A percentile compares a stretch with the other conserved stretches of the same genome.
Conservation (phyloP, 2,113 vertebrate species). For the Penelope pileata region DNA sequence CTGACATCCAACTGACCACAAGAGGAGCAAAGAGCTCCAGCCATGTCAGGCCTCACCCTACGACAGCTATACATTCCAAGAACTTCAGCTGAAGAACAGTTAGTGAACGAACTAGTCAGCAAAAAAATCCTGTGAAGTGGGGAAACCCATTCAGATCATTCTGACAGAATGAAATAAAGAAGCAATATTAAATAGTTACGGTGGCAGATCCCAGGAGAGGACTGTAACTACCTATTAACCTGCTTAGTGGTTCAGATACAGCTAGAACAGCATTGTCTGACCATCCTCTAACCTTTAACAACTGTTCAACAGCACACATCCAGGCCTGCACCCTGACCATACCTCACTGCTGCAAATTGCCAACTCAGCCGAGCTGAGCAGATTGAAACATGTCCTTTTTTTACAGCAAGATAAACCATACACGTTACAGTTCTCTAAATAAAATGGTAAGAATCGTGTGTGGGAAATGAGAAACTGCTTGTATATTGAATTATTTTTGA, state of each 20-base stretch:
- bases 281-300: neutral
- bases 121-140: neutral
- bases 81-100: neutral
- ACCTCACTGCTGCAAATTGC: neutral
- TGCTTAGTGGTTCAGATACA: neutral
- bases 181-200: neutral
- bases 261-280: neutral
- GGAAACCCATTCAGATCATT: neutral
- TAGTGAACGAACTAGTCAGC: neutral
- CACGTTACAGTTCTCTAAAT: neutral
- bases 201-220: neutral
- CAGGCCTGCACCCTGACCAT: neutral
- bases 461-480: neutral
- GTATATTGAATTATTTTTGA: neutral
- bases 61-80: neutral
- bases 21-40: neutral
- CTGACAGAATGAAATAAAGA: neutral
- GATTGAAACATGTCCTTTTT: neutral
- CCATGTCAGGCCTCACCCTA: too few relatives aligned
- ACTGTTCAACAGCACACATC: neutral
- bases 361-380: neutral
- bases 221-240: neutral
- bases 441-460: neutral
- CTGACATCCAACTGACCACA: rapidly evolving
- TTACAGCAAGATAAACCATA: neutral